These are phyloP conservation scores for Oncorhynchus kisutch DNA, from an alignment of 2,113 vertebrate genomes.

Conservation along the genomic window DNA sequence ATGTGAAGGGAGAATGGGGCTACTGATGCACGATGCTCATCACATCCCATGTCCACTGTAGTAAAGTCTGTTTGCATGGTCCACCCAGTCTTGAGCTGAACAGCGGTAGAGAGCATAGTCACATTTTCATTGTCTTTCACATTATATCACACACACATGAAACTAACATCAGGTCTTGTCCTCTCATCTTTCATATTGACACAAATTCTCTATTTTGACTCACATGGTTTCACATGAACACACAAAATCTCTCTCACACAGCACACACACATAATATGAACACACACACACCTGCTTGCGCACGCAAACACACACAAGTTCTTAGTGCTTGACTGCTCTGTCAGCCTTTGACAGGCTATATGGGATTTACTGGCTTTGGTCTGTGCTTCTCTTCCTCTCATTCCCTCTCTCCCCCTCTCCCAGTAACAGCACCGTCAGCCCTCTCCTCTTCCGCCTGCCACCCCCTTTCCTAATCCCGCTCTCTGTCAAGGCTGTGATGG, in stretches of 20 bases:
- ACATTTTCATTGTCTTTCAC: no score
- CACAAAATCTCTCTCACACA: no score
- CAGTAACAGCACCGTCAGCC: not conserved
- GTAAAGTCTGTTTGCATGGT: no score
- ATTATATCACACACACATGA: not conserved
- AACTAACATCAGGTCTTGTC: not conserved
- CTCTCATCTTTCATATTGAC: no score
- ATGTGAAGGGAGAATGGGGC: no score
- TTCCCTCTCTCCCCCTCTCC: not conserved
- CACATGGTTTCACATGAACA: no score
- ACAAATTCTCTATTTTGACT: not conserved
- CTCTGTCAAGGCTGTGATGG: conserved; percentile 7
- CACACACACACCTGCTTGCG: no score
- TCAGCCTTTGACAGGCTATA: conserved; percentile 19
- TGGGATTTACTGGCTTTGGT: conserved; percentile 12
- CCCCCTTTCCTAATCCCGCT: conserved; percentile 9
- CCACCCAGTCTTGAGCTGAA: no score
- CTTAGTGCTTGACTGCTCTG: not conserved
- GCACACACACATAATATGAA: no score
- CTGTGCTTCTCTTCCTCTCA: not conserved
- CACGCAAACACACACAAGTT: not conserved
- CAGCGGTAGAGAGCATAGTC: no score
- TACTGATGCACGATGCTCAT: no score
- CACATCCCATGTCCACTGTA: no score
- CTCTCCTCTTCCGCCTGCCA: not conserved